Evolutionary conservation across 2,113 vertebrate species (phyloP).

Genomic region (Jacana jacana): DNA sequence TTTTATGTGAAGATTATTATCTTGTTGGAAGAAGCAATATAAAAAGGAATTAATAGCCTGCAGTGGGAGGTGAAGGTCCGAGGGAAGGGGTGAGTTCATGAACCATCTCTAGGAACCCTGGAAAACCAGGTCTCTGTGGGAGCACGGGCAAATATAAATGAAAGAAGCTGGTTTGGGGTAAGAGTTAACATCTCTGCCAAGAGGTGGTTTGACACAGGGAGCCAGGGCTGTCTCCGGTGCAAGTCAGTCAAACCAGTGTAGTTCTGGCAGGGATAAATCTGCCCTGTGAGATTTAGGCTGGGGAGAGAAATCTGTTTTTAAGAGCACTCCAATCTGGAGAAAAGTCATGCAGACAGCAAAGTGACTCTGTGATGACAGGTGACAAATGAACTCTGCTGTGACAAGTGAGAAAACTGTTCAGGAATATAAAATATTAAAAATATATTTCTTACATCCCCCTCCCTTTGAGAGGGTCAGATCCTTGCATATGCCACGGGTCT

Average conservation of each 20-base stretch:
- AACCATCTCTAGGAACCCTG: rapidly evolving
- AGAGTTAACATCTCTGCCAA: neutral
- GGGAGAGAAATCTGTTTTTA: conserved; percentile 27
- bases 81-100: neutral
- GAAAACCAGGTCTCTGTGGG: neutral
- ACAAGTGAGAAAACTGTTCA: conserved; percentile 51
- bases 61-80: neutral
- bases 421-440: conserved; percentile 42
- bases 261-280: neutral
- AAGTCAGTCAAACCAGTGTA: neutral
- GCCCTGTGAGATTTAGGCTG: neutral
- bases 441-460: neutral
- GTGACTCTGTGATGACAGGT: conserved; percentile 44
- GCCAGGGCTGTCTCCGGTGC: rapidly evolving
- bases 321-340: conserved; percentile 40
- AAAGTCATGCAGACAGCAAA: conserved; percentile 27
- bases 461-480: neutral
- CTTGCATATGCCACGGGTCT: neutral
- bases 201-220: neutral
- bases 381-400: conserved; percentile 52
- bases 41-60: neutral
- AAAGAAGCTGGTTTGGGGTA: neutral
- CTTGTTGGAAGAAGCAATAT: neutral
- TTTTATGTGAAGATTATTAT: rapidly evolving
- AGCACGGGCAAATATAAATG: neutral